Conservation (phyloP, 2,888 invertebrate species). For the Cosmorhoe ocellata region DNA sequence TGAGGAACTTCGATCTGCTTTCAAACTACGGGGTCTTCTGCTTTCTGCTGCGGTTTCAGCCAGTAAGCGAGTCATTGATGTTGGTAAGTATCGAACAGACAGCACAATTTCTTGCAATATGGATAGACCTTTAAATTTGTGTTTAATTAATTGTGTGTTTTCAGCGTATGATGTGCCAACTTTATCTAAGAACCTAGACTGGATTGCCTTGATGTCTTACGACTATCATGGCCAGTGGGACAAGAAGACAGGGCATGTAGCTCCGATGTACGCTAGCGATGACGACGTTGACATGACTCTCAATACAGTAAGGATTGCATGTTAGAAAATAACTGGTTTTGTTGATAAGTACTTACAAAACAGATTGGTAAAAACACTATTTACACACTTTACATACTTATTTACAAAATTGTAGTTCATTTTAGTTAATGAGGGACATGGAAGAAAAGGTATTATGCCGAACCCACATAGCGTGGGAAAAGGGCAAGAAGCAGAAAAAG, state of each 20-base stretch:
- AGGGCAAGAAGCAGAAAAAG: no score
- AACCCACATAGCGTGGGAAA: no score
- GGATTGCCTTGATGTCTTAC: conserved; percentile 96
- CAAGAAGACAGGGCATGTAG: conserved; percentile 93
- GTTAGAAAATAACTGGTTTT: no score
- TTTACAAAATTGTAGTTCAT: no score
- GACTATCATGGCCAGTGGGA: conserved; percentile 97
- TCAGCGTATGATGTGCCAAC: conserved; percentile 88
- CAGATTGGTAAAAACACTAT: no score
- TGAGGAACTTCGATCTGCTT: conserved; percentile 87
- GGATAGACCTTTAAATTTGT: neutral
- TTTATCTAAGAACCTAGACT: conserved; percentile 90
- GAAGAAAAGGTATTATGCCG: no score
- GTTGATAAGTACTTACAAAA: no score
- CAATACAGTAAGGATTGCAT: conserved; percentile 79
- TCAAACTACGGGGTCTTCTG: conserved; percentile 87
- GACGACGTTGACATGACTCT: conserved; percentile 88
- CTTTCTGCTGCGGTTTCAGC: conserved; percentile 94
- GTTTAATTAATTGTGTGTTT: conserved; percentile 11
- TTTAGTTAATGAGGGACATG: no score
- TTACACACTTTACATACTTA: no score
- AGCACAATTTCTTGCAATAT: neutral
- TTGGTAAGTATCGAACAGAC: conserved; percentile 71
- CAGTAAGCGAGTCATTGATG: conserved; percentile 91
- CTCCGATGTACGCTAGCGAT: conserved; percentile 91